Evolutionary conservation across 2,888 invertebrate species (phyloP).

Genomic region (Sericinus montela): DNA sequence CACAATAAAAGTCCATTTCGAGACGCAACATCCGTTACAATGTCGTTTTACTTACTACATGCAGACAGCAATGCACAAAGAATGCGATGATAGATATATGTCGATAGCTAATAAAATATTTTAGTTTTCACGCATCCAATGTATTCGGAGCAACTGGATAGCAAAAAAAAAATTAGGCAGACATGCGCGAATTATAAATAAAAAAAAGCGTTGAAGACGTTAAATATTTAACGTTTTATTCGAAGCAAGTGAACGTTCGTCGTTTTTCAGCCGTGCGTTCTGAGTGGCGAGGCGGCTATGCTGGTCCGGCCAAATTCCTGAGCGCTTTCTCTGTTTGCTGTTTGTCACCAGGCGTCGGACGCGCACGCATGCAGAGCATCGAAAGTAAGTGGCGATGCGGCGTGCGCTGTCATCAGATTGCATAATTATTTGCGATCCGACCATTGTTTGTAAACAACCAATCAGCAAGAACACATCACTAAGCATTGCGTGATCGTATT

Average conservation of each 20-base stretch:
- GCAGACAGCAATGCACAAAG: slow-evolving; percentile 59
- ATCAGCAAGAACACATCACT: slow-evolving; percentile 47
- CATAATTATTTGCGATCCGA: slow-evolving; percentile 71
- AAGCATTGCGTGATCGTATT: slow-evolving; percentile 60
- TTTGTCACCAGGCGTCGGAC: slow-evolving; percentile 23
- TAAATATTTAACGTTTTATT: not conserved
- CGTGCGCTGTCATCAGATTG: slow-evolving; percentile 64
- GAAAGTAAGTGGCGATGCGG: slow-evolving; percentile 66
- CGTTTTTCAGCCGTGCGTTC: slow-evolving; percentile 18
- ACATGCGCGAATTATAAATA: not conserved
- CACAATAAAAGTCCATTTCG: slow-evolving; percentile 59
- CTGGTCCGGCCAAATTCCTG: slow-evolving; percentile 68
- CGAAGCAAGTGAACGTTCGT: not conserved
- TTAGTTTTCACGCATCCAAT: slow-evolving; percentile 10
- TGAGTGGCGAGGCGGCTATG: slow-evolving; percentile 18
- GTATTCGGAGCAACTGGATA: not conserved
- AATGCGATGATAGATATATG: slow-evolving; percentile 42
- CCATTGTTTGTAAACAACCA: slow-evolving; percentile 75
- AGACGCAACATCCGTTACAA: slow-evolving; percentile 45
- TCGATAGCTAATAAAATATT: slow-evolving; percentile 35
- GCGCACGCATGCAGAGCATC: slow-evolving; percentile 51
- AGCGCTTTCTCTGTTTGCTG: slow-evolving; percentile 69
- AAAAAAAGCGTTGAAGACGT: too few species aligned
- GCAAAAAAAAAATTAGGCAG: not conserved
- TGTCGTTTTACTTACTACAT: slow-evolving; percentile 49